A percentile compares a stretch with the other conserved stretches of the same genome.
Conservation (phyloP, 1,140 invertebrate genomes). For the Leucophenga varia region DNA sequence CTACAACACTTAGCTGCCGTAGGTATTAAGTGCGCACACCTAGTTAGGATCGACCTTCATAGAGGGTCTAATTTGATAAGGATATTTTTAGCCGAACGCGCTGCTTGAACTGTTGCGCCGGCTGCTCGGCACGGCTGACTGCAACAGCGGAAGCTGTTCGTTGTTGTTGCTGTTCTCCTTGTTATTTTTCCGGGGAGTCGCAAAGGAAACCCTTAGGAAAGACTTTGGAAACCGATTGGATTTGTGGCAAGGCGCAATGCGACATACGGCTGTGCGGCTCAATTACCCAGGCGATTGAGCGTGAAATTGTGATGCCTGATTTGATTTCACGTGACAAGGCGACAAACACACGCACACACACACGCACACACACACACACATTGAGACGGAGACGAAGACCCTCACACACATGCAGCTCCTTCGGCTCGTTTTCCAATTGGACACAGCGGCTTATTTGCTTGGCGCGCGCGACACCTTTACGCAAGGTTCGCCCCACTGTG, state of each 20-base stretch:
- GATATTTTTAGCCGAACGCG: too few species aligned
- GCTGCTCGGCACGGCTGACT: slow-evolving; percentile 5
- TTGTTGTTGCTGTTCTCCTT: slow-evolving; percentile 27
- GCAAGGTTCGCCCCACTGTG: too few species aligned
- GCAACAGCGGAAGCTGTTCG: slow-evolving; percentile 28
- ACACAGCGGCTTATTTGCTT: too few species aligned
- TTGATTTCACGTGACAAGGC: slow-evolving; percentile 48
- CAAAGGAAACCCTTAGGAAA: slow-evolving; percentile 26
- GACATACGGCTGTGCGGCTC: slow-evolving; percentile 43
- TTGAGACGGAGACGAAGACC: slow-evolving; percentile 7
- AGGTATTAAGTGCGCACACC: too few species aligned
- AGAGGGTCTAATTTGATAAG: too few species aligned
- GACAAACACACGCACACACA: slow-evolving; percentile 13
- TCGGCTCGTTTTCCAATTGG: slow-evolving; percentile 45
- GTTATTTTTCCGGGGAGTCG: too few species aligned
- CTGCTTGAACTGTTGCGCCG: slow-evolving; percentile 20
- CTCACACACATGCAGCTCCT: slow-evolving; percentile 13
- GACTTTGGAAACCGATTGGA: slow-evolving; percentile 31
- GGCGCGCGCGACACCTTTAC: too few species aligned
- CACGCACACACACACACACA: too few species aligned
- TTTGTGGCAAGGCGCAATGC: slow-evolving; percentile 41
- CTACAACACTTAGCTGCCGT: too few species aligned
- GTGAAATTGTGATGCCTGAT: slow-evolving; percentile 52
- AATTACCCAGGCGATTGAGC: slow-evolving; percentile 47
- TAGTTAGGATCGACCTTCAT: too few species aligned